A percentile compares a stretch with the other conserved stretches of the same genome.
Evolutionary conservation across 2,113 vertebrate genomes (phyloP).

Genomic region (Lycaon pictus): DNA sequence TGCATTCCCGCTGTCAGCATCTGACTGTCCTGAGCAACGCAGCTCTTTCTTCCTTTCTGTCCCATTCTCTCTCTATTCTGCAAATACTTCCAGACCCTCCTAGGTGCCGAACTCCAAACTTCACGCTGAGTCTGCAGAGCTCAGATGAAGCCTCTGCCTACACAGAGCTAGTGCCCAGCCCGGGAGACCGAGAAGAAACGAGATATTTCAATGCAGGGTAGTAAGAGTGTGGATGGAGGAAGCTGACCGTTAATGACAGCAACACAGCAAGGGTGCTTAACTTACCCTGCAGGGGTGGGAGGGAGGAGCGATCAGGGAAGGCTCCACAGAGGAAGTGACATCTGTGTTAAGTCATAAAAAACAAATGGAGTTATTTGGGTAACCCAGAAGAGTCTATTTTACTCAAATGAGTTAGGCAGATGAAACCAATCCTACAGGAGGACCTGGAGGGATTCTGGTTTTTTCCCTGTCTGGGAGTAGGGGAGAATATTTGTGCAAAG

Average conservation of each 20-base stretch:
- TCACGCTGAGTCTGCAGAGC: not conserved
- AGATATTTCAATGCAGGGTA: not conserved
- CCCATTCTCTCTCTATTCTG: not conserved
- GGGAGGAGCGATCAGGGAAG: not conserved
- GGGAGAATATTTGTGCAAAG: not conserved
- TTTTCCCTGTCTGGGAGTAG: too few species aligned
- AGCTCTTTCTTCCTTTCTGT: not conserved
- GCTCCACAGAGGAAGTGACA: not conserved
- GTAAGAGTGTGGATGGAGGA: not conserved
- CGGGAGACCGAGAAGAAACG: not conserved
- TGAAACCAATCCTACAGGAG: not conserved
- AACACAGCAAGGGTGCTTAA: not conserved
- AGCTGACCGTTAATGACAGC: not conserved
- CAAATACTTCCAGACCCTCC: not conserved
- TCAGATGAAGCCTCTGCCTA: not conserved
- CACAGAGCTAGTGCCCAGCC: not conserved
- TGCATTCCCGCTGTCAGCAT: not conserved
- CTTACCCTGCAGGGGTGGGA: not conserved
- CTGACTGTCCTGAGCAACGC: not conserved
- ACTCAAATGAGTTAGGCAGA: not conserved
- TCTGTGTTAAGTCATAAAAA: not conserved
- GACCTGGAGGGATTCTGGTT: not conserved
- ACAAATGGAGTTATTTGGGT: not conserved
- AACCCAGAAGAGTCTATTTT: not conserved
- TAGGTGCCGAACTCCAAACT: not conserved